These are phyloP conservation scores for Trinectes maculatus DNA, from an alignment of 2,113 vertebrate species.

Conservation along the genomic window DNA sequence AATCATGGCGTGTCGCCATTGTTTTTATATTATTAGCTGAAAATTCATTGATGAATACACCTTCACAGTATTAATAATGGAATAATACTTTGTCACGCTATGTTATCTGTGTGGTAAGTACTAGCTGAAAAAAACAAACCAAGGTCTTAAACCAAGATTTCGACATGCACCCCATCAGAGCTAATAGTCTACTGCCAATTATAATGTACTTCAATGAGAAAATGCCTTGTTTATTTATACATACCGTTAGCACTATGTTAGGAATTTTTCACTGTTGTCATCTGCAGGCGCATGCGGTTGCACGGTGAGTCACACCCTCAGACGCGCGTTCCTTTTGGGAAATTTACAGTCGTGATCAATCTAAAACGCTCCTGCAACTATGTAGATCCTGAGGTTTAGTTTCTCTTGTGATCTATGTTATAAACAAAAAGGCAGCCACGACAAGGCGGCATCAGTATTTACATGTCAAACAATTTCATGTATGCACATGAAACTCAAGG, in stretches of 20 bases:
- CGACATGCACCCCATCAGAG: background rate
- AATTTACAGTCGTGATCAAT: constrained; percentile 49
- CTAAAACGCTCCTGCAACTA: constrained; percentile 26
- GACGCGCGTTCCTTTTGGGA: constrained; percentile 42
- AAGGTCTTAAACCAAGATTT: too few species aligned
- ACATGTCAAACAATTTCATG: constrained; percentile 16
- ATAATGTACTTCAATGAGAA: too few species aligned
- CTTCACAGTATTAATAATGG: too few species aligned
- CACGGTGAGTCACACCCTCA: constrained; percentile 53
- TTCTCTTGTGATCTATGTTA: constrained; percentile 26
- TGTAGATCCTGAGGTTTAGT: constrained; percentile 35
- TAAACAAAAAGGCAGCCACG: constrained; percentile 2
- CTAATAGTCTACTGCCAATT: background rate
- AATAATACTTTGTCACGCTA: background rate
- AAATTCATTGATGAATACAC: background rate
- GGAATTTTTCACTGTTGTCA: constrained; percentile 25
- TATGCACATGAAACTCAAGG: constrained; percentile 13
- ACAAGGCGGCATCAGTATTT: constrained; percentile 21
- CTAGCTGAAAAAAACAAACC: background rate
- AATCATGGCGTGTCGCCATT: background rate
- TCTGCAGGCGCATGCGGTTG: constrained; percentile 22
- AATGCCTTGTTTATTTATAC: background rate
- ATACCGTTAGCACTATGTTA: background rate
- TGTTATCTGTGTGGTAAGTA: background rate
- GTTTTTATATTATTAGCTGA: background rate